phyloP scores from a whole-genome alignment of 2,797 vertebrate species.

The Coilia nasus region DNA sequence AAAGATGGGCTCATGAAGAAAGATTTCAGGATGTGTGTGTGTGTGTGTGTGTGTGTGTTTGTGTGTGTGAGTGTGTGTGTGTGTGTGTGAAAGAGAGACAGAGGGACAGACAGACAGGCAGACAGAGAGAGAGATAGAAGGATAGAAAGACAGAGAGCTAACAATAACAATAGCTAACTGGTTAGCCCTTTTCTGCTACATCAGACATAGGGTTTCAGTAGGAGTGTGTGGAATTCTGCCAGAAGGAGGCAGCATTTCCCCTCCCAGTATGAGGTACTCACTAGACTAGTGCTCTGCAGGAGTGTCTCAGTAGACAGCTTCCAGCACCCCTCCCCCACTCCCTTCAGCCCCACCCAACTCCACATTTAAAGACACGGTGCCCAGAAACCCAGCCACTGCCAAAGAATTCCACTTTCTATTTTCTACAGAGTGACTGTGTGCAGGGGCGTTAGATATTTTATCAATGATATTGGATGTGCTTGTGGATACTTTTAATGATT shows the following conservation, averaged over 20 bases:
- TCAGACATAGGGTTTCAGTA: neutral
- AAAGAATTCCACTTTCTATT: neutral
- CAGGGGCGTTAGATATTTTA: neutral
- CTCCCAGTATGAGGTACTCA: constrained; percentile 2
- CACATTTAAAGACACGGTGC: constrained; percentile 7
- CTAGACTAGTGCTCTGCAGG: constrained; percentile 18
- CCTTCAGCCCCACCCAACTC: constrained; percentile 4
- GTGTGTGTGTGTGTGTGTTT: no score
- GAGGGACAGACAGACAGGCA: no score
- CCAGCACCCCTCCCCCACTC: neutral
- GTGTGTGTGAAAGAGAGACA: no score
- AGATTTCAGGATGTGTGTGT: no score
- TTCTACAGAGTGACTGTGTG: neutral
- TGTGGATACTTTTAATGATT: neutral
- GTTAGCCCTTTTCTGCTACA: neutral
- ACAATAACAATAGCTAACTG: neutral
- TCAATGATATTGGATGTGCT: neutral
- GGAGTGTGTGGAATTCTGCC: constrained; percentile 18
- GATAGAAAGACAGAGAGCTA: neutral
- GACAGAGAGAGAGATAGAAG: neutral
- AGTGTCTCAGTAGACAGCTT: neutral
- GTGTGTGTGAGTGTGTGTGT: no score
- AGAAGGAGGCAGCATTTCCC: constrained; percentile 48
- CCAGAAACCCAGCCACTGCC: neutral
- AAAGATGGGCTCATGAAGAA: no score